Percentiles rank a stretch among this genome's conserved stretches.
Evolutionary conservation across 64 coral and sea anemone genomes (phyloP).

Genomic region (Stichodactyla mertensii): DNA sequence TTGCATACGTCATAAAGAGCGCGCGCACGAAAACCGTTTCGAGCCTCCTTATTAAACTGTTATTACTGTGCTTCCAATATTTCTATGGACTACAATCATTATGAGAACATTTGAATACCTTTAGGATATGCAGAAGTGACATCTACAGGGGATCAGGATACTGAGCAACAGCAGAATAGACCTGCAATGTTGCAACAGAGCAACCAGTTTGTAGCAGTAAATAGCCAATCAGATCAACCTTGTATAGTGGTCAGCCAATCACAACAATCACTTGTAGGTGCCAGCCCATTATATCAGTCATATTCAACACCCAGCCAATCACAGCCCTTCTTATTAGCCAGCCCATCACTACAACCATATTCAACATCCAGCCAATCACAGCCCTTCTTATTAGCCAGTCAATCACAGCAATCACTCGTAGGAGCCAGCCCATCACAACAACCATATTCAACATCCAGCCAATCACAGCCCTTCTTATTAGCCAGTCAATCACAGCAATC

Average conservation of each 20-base stretch:
- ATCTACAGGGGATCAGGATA: not conserved
- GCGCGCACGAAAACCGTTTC: no score
- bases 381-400: not conserved
- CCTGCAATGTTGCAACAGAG: not conserved
- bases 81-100: no score
- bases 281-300: not conserved
- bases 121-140: not conserved
- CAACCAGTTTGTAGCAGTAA: not conserved
- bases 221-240: not conserved
- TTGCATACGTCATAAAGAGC: no score
- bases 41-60: no score
- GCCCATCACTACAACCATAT: not conserved
- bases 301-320: not conserved
- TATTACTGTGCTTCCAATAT: no score
- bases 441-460: not conserved
- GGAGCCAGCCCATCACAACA: not conserved
- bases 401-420: not conserved
- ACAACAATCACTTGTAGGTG: no score
- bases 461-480: not conserved
- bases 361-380: not conserved
- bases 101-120: not conserved
- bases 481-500: not conserved
- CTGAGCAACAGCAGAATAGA: not conserved
- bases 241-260: not conserved
- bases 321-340: not conserved